A percentile compares a stretch with the other conserved stretches of the same genome.
These are phyloP conservation scores for Leuciscus idus DNA, from an alignment of 2,113 vertebrate species.

Conservation along the genomic window DNA sequence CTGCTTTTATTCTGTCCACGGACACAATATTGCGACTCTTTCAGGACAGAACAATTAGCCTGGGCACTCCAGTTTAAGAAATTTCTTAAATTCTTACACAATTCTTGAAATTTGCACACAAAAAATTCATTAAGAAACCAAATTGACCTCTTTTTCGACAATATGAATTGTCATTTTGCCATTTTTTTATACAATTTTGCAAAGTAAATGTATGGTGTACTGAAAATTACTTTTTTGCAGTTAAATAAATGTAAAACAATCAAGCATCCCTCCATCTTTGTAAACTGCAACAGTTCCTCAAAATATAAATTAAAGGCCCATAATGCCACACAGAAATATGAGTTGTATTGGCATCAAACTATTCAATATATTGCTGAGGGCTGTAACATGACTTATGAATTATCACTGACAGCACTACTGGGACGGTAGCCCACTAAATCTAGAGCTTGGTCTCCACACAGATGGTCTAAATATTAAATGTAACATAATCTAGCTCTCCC, in stretches of 20 bases:
- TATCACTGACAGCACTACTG: slow-evolving; percentile 1
- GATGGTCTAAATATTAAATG: slow-evolving; percentile 34
- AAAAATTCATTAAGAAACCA: not conserved
- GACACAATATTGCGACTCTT: not conserved
- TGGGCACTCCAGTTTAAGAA: not conserved
- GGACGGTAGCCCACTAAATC: slow-evolving; percentile 6
- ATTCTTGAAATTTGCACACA: not conserved
- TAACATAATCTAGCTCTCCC: slow-evolving; percentile 12
- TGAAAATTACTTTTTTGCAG: not conserved
- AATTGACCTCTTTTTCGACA: not conserved
- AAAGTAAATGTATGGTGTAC: not conserved
- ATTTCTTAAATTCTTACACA: not conserved
- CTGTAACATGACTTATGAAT: slow-evolving; percentile 3
- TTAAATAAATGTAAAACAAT: not conserved
- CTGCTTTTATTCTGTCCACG: slow-evolving; percentile 39
- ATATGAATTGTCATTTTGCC: not conserved
- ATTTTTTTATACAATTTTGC: not conserved
- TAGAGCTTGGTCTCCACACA: not conserved
- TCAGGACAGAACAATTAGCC: slow-evolving; percentile 53
- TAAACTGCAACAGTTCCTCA: not conserved
- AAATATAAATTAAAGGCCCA: not conserved
- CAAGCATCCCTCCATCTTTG: not conserved
- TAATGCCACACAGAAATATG: not conserved
- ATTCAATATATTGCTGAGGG: not conserved
- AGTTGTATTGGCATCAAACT: not conserved